phyloP scores from a whole-genome alignment of 2,113 vertebrate genomes.

The Thryonomys swinderianus region DNA sequence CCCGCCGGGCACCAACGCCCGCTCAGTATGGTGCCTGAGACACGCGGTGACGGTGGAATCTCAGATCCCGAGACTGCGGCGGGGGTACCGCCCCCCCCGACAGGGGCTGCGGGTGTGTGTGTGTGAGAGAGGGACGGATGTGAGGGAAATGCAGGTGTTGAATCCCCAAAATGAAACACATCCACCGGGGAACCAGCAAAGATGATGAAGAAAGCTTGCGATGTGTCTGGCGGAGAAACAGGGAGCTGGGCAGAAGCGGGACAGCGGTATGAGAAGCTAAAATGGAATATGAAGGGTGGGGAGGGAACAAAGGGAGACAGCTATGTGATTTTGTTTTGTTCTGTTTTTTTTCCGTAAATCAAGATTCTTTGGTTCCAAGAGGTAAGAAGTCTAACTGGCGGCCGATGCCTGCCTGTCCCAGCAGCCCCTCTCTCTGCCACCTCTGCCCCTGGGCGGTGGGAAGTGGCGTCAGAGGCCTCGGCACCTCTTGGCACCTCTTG shows the following conservation, averaged over 20 bases:
- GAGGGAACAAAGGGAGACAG: not conserved
- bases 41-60: not conserved
- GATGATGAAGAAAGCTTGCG: not conserved
- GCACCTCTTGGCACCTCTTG: too few species aligned
- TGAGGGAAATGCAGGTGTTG: too few species aligned
- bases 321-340: too few species aligned
- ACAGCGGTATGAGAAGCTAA: not conserved
- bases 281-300: not conserved
- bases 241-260: not conserved
- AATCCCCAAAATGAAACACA: not conserved
- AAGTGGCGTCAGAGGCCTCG: too few species aligned
- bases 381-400: not conserved
- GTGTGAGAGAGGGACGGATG: too few species aligned
- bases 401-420: too few species aligned
- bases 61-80: too few species aligned
- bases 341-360: not conserved
- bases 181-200: accelerated
- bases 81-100: too few species aligned
- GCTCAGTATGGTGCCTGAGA: not conserved
- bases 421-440: too few species aligned
- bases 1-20: not conserved
- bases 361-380: not conserved
- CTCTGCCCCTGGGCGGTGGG: too few species aligned
- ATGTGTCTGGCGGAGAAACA: not conserved
- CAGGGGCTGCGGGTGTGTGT: too few species aligned